Evolutionary conservation across 2,888 invertebrate species (phyloP).

Genomic region (Xylocampa areola): DNA sequence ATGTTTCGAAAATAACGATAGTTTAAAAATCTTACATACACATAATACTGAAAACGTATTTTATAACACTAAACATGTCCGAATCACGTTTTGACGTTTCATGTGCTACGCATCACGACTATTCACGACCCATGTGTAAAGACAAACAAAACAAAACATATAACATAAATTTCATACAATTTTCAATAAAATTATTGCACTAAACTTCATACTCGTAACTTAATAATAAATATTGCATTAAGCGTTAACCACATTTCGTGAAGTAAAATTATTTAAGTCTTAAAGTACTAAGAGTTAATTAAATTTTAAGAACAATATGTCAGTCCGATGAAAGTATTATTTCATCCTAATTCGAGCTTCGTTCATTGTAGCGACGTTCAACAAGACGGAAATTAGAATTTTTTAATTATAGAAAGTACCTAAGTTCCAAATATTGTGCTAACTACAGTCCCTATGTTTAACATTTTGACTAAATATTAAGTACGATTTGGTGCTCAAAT

Average conservation of each 20-base stretch:
- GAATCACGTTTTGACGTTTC: constrained; percentile 73
- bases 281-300: constrained; percentile 82
- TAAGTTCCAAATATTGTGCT: constrained; percentile 77
- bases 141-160: constrained; percentile 84
- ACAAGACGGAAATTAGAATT: constrained; percentile 75
- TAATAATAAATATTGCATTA: constrained; percentile 88
- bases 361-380: constrained; percentile 69
- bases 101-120: constrained; percentile 68
- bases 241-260: constrained; percentile 84
- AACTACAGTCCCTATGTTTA: constrained; percentile 75
- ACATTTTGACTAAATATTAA: constrained; percentile 89
- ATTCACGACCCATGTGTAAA: constrained; percentile 73
- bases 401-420: constrained; percentile 70
- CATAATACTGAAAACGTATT: constrained; percentile 87
- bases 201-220: constrained; percentile 86
- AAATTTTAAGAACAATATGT: constrained; percentile 82
- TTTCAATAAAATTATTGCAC: constrained; percentile 89
- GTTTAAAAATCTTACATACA: constrained; percentile 83
- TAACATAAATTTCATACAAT: constrained; percentile 87
- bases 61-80: constrained; percentile 76
- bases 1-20: constrained; percentile 82
- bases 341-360: constrained; percentile 78
- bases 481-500: constrained; percentile 90
- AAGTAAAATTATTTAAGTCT: constrained; percentile 83
- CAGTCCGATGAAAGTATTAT: constrained; percentile 85